Percentiles rank a stretch among this genome's conserved stretches.
Conservation (phyloP, 1,140 invertebrate genomes). For the Vanessa tameamea region DNA sequence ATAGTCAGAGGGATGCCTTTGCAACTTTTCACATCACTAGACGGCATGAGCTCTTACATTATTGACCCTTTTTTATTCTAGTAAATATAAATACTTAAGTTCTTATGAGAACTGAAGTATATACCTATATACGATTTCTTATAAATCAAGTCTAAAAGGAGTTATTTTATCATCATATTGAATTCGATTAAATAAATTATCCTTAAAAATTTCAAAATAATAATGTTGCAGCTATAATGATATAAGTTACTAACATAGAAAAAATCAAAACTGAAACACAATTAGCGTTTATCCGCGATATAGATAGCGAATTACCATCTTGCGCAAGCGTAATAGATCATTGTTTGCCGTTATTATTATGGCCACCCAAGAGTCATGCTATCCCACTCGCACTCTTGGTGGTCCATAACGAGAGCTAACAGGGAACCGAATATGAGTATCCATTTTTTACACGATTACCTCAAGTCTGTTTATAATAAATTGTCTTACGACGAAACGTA, state of each 20-base stretch:
- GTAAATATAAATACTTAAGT: too few species aligned
- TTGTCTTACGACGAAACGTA: slow-evolving; percentile 27
- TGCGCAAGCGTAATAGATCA: slow-evolving; percentile 51
- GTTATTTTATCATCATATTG: too few species aligned
- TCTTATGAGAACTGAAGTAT: too few species aligned
- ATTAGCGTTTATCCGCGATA: slow-evolving; percentile 24
- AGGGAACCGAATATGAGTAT: slow-evolving; percentile 16
- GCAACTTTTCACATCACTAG: too few species aligned
- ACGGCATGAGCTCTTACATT: too few species aligned
- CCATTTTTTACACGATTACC: slow-evolving; percentile 54
- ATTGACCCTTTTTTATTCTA: too few species aligned
- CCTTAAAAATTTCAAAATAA: not conserved
- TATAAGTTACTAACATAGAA: not conserved
- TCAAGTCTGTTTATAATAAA: slow-evolving; percentile 47
- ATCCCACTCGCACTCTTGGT: slow-evolving; percentile 45
- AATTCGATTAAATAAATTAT: not conserved
- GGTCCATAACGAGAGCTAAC: slow-evolving; percentile 42
- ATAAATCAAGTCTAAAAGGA: too few species aligned
- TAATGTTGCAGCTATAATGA: not conserved
- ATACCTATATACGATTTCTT: too few species aligned
- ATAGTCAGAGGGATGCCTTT: too few species aligned
- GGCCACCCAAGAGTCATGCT: slow-evolving; percentile 52
- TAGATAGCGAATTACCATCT: slow-evolving; percentile 47
- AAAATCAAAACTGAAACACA: slow-evolving; percentile 8
- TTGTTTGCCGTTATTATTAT: slow-evolving; percentile 56